A percentile compares a stretch with the other conserved stretches of the same genome.
Conservation (phyloP, 2,113 vertebrate species). For the Myrmophylax atrothorax region DNA sequence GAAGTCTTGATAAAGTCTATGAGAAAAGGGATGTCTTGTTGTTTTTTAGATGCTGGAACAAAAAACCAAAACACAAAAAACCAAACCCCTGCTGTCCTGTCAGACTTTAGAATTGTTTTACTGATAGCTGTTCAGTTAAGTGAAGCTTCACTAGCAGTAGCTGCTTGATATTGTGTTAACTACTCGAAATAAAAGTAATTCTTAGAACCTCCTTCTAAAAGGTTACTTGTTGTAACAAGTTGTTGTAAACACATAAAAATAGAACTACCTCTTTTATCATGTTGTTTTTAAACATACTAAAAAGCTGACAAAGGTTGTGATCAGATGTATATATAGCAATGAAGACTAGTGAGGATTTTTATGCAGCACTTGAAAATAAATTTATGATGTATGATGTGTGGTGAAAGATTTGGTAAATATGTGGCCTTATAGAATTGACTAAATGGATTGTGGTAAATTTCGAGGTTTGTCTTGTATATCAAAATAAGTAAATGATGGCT, state of each 20-base stretch:
- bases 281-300: neutral
- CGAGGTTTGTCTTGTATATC: neutral
- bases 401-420: neutral
- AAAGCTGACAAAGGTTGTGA: neutral
- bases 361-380: neutral
- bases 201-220: neutral
- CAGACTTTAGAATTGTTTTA: neutral
- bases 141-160: neutral
- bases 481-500: neutral
- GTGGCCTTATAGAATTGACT: neutral
- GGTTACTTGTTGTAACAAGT: neutral
- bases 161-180: neutral
- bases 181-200: neutral
- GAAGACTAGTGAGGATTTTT: neutral
- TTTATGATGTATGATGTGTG: rapidly evolving
- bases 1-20: neutral
- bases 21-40: neutral
- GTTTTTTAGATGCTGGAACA: neutral
- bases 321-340: neutral
- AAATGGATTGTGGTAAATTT: neutral
- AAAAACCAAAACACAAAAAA: neutral
- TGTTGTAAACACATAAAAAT: neutral
- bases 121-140: neutral
- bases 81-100: rapidly evolving
- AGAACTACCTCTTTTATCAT: neutral